phyloP scores from a whole-genome alignment of 2,888 invertebrate genomes.

The Leptinotarsa rubiginosa region DNA sequence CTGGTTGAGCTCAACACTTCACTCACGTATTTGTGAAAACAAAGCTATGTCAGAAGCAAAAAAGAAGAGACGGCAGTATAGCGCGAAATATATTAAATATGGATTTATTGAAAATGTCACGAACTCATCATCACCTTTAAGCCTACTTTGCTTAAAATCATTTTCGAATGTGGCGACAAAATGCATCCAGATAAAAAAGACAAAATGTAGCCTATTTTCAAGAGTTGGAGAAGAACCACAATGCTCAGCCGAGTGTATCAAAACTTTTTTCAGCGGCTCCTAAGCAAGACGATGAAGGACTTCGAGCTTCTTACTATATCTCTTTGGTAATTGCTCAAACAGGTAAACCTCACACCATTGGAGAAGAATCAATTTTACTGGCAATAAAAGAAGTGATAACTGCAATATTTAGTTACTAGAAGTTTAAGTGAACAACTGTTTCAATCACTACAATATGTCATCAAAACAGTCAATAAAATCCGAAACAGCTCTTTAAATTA shows the following conservation, averaged over 20 bases:
- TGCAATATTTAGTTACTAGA: neutral
- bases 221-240: neutral
- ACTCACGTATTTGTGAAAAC: neutral
- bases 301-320: no score
- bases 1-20: no score
- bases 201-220: no score
- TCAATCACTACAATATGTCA: no score
- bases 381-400: neutral
- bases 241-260: neutral
- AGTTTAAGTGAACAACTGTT: no score
- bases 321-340: no score
- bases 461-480: no score
- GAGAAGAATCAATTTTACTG: neutral
- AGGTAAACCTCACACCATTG: no score
- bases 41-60: neutral
- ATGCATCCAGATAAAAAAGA: neutral
- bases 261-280: no score
- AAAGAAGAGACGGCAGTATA: neutral
- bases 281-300: no score
- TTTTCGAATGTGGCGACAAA: neutral
- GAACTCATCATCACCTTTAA: neutral
- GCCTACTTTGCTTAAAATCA: neutral
- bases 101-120: neutral
- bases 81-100: neutral
- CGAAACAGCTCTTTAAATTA: no score